Evolutionary conservation across 2,797 vertebrate species (phyloP).

Genomic region (Synanceia verrucosa): DNA sequence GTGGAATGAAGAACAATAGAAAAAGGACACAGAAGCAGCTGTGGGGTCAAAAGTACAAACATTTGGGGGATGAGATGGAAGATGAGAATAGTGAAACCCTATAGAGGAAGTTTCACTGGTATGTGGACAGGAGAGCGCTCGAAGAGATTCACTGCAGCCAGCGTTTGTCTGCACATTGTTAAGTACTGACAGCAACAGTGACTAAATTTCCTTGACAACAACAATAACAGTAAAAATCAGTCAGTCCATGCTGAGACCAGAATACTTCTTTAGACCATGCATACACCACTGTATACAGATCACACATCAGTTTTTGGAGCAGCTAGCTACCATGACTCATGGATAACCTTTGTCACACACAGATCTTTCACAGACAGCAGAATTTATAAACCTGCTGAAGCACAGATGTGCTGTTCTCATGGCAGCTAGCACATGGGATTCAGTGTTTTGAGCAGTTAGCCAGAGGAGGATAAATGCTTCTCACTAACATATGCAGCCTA

Average conservation of each 20-base stretch:
- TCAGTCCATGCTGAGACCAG: not conserved
- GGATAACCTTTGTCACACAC: constrained; percentile 28
- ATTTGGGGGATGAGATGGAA: constrained; percentile 3
- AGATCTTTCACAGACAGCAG: constrained; percentile 25
- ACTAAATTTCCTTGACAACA: not conserved
- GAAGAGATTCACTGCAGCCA: not conserved
- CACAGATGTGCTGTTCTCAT: constrained; percentile 18
- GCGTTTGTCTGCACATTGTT: constrained; percentile 9
- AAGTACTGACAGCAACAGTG: constrained; percentile 10
- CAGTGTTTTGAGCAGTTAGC: not conserved
- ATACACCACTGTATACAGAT: constrained; percentile 16
- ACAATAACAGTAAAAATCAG: constrained; percentile 10
- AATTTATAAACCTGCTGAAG: constrained; percentile 23
- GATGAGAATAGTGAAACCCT: constrained; percentile 13
- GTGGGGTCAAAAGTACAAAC: constrained; percentile 31
- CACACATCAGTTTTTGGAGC: constrained; percentile 7
- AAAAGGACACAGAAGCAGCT: constrained; percentile 24
- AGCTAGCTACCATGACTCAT: constrained; percentile 40
- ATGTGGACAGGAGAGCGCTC: not conserved
- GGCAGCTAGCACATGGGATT: constrained; percentile 3
- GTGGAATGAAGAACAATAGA: constrained; percentile 53
- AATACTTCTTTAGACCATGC: not conserved
- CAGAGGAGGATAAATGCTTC: not conserved
- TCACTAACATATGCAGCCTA: not conserved
- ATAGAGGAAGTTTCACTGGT: not conserved